Evolutionary conservation across 1,140 invertebrate genomes (phyloP), one percentile per base, ranked within the genome.

Genomic region (Zaprionus davidi): DNA sequence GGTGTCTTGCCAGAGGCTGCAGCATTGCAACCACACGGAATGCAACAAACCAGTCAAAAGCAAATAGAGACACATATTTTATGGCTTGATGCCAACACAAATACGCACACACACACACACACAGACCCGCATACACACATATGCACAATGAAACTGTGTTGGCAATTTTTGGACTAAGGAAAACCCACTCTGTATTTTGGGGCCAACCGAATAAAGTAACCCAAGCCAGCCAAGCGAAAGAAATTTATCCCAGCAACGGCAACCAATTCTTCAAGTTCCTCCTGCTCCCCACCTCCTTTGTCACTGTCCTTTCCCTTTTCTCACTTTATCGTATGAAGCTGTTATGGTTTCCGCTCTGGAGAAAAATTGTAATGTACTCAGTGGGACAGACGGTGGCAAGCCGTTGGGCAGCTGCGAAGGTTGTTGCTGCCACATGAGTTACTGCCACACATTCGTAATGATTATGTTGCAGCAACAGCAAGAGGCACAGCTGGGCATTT

Each of bases 381-480:
- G 66, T 56, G 34, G n/a, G 56, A 41, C 51, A 69, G 31, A 60
- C 28, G 22, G 34, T 46, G 57, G 20, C 17, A 17, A 41, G 38
- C 24, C 55, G 20, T n/a, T 22, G 31, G n/a, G 22, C 66, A 67
- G 56, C 46, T 64, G 70, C 63, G 17, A 22, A 41, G 26, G 57
- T 34, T 53, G 57, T 34, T 53, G 53, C 56, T 51, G 38, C 67
- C 62, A 67, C 53, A 68, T 86, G 68, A 85, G 63, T 86, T 68
- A 86, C 51, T 59, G 77, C 46, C 71, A 56, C 55, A 86, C 76
- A 85, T 85, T 86, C 64, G 71, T 85, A 86, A 86, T 71, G 78
- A 85, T 86, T 81, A 76, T 60, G 80, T 85, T 85, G 71, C 82
- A 69, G 74, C 58, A 12, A 6, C 17, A 9, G 41, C 36, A 44